phyloP scores from a whole-genome alignment of 2,888 invertebrate species.

The Mactromeris polynyma region DNA sequence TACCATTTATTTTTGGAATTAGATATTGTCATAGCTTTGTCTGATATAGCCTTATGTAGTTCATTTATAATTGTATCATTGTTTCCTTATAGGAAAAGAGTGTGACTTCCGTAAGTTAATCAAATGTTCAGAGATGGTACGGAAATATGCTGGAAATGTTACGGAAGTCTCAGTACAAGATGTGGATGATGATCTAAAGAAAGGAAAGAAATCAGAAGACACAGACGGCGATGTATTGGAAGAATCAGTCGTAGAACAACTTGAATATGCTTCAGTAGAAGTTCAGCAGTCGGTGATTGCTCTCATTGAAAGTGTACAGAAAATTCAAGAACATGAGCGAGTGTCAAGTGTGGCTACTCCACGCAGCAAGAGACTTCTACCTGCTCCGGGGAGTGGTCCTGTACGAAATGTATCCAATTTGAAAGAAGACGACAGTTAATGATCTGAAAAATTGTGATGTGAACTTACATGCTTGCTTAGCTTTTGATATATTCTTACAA shows the following conservation, averaged over 20 bases:
- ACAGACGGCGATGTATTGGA: conserved; percentile 74
- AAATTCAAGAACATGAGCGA: conserved; percentile 62
- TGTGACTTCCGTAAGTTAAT: conserved; percentile 73
- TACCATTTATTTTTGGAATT: too few species aligned
- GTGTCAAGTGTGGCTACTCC: conserved; percentile 36
- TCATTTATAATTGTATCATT: not conserved
- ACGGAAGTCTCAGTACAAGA: conserved; percentile 62
- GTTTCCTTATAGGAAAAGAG: conserved; percentile 68
- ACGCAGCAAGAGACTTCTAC: conserved; percentile 61
- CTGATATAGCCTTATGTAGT: too few species aligned
- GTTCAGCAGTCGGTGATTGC: conserved; percentile 66
- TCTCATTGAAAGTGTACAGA: conserved; percentile 71
- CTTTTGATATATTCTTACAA: too few species aligned
- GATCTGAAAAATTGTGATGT: not conserved
- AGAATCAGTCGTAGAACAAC: conserved; percentile 75
- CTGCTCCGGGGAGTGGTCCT: conserved; percentile 47
- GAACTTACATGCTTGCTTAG: not conserved
- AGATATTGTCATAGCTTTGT: too few species aligned
- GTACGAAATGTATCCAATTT: conserved; percentile 19
- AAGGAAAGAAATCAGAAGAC: conserved; percentile 42
- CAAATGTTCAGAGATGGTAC: conserved; percentile 79
- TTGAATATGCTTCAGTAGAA: conserved; percentile 74
- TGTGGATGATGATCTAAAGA: conserved; percentile 10
- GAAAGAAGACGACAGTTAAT: not conserved
- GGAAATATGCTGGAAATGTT: conserved; percentile 73